Percentiles rank a stretch among this genome's conserved stretches.
Conservation (phyloP, 2,888 invertebrate genomes). For the Bedellia somnulentella region DNA sequence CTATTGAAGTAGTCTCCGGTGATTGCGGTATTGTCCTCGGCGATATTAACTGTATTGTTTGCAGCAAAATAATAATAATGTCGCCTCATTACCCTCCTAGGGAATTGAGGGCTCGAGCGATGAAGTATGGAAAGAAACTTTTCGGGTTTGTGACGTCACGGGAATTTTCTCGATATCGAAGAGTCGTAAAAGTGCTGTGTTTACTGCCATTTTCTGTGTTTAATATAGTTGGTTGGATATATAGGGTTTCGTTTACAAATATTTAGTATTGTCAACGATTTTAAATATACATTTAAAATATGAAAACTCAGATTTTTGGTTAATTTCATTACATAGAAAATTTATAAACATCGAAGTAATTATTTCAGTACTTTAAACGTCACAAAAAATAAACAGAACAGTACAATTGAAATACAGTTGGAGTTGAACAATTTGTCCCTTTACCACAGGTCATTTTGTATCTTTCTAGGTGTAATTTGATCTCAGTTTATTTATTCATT, state of each 20-base stretch:
- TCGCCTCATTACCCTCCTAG: constrained; percentile 32
- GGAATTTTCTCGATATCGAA: too few species aligned
- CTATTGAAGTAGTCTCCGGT: constrained; percentile 17
- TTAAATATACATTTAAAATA: not conserved
- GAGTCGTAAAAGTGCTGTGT: too few species aligned
- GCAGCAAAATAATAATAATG: constrained; percentile 42
- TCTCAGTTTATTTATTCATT: not conserved
- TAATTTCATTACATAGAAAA: too few species aligned
- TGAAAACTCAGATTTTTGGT: too few species aligned
- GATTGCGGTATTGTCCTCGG: constrained; percentile 49
- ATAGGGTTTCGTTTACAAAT: too few species aligned
- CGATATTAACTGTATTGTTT: constrained; percentile 54
- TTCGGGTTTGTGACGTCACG: too few species aligned
- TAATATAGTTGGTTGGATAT: too few species aligned
- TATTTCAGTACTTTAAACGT: not conserved
- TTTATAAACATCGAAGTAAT: too few species aligned
- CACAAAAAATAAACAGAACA: not conserved
- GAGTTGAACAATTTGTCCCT: not conserved
- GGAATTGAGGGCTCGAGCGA: constrained; percentile 8
- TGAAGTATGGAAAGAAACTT: constrained; percentile 15
- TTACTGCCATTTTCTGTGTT: too few species aligned
- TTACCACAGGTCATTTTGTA: not conserved
- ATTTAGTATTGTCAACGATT: too few species aligned
- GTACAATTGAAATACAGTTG: not conserved
- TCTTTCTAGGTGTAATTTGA: not conserved